Evolutionary conservation across 2,797 vertebrate genomes (phyloP).

Genomic region (Sardinella longiceps): DNA sequence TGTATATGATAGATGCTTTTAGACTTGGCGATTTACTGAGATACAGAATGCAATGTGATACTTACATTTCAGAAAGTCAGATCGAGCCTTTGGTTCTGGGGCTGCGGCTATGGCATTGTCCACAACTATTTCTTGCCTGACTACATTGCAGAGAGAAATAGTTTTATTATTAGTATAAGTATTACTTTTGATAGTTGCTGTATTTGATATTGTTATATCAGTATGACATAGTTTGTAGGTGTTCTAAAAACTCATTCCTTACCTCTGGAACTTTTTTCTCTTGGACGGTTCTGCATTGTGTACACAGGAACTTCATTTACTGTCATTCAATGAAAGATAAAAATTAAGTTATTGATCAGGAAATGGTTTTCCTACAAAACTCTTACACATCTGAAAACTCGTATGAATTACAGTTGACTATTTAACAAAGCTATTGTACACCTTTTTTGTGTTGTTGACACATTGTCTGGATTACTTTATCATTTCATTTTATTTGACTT

Average conservation of each 20-base stretch:
- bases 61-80: slow-evolving; percentile 80
- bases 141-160: slow-evolving; percentile 54
- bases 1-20: background rate
- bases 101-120: slow-evolving; percentile 66
- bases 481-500: background rate
- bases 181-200: background rate
- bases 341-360: background rate
- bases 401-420: background rate
- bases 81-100: slow-evolving; percentile 72
- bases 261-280: slow-evolving; percentile 76
- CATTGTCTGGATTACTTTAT: background rate
- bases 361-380: background rate
- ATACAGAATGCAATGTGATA: slow-evolving; percentile 30
- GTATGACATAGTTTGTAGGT: background rate
- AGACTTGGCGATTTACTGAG: background rate
- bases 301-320: slow-evolving; percentile 82
- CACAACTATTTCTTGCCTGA: slow-evolving; percentile 70
- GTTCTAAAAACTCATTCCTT: slow-evolving; percentile 37
- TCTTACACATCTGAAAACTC: background rate
- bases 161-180: background rate
- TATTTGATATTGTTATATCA: background rate
- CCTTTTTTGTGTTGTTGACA: background rate
- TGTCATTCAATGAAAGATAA: slow-evolving; percentile 48
- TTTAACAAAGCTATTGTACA: background rate
- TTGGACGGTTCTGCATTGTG: slow-evolving; percentile 74